phyloP scores from a whole-genome alignment of 2,113 vertebrate species.

The Myotis davidii region DNA sequence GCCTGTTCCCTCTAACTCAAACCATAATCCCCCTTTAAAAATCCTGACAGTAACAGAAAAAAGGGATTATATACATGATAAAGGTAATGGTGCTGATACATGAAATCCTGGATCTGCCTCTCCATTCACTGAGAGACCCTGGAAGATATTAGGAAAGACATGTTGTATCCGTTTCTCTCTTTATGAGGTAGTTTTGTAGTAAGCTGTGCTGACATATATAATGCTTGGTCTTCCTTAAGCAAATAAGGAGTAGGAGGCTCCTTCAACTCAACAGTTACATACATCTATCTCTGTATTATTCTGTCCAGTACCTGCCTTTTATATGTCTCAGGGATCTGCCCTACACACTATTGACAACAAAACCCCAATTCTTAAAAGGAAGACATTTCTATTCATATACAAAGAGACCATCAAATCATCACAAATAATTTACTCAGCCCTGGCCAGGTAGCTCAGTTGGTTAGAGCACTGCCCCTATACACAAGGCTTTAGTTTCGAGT shows the following conservation, averaged over 20 bases:
- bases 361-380: not conserved
- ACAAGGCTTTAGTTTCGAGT: not conserved
- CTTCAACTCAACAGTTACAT: not conserved
- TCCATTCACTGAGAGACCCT: not conserved
- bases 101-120: slow-evolving; percentile 18
- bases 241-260: not conserved
- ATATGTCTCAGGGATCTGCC: not conserved
- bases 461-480: not conserved
- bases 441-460: not conserved
- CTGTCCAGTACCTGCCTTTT: not conserved
- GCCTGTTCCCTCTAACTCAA: slow-evolving; percentile 32
- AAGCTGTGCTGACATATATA: not conserved
- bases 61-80: slow-evolving; percentile 43
- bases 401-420: not conserved
- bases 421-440: not conserved
- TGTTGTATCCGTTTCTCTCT: not conserved
- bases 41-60: slow-evolving; percentile 37
- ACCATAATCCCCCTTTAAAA: slow-evolving; percentile 52
- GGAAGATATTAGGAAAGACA: slow-evolving; percentile 1
- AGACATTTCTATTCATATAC: not conserved
- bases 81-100: slow-evolving; percentile 35
- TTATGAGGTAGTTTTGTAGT: not conserved
- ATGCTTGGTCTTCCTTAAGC: not conserved
- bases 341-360: not conserved
- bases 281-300: not conserved